Conservation (phyloP, 35 echinoderm and acorn worm species). For the Diadema setosum region DNA sequence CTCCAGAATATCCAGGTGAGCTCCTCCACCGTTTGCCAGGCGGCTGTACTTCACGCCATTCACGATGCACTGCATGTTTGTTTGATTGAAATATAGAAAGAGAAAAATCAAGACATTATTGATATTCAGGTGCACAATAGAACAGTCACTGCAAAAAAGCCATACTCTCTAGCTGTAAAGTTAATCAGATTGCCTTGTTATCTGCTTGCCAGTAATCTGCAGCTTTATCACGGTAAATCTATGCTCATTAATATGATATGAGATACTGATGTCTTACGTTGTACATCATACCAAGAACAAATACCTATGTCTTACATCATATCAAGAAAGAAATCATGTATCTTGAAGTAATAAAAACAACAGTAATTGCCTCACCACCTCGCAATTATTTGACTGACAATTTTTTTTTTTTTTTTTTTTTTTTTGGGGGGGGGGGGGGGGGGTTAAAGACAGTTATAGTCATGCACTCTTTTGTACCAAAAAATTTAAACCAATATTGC, state of each 20-base stretch:
- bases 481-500: no score
- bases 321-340: no score
- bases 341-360: no score
- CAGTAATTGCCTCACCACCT: no score
- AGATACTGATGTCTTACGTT: background rate
- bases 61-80: conserved; percentile 44
- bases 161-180: no score
- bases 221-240: background rate
- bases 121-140: background rate
- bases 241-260: background rate
- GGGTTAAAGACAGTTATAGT: no score
- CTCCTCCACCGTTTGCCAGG: conserved; percentile 47
- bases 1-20: conserved; percentile 69
- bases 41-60: conserved; percentile 87
- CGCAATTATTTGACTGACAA: no score
- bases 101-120: background rate
- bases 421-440: no score
- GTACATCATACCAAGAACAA: background rate
- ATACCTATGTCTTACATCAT: background rate
- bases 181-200: no score
- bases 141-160: background rate
- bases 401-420: no score
- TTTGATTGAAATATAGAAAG: background rate
- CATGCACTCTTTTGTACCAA: no score
- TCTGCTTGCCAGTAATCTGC: background rate